Evolutionary conservation across 92 coral and sea anemone genomes (phyloP).

Genomic region (Diadumene lineata): DNA sequence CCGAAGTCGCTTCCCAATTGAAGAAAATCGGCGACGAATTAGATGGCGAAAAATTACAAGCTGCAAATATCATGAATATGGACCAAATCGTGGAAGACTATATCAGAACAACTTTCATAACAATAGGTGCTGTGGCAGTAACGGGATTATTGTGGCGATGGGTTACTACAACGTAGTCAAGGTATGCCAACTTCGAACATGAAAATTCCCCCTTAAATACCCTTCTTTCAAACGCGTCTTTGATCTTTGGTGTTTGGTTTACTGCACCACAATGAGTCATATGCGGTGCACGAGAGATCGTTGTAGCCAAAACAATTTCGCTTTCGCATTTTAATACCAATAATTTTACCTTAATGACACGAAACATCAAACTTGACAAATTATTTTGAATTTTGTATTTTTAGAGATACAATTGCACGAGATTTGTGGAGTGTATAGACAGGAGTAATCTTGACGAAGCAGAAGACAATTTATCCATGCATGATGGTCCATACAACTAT

Average conservation of each 20-base stretch:
- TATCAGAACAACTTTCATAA: slow-evolving; percentile 18
- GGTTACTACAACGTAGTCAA: slow-evolving; percentile 33
- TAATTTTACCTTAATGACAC: slow-evolving; percentile 2
- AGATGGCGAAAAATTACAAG: slow-evolving; percentile 31
- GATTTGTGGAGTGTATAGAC: neutral
- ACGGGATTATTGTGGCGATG: slow-evolving; percentile 41
- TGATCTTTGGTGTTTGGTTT: neutral
- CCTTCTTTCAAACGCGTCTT: neutral
- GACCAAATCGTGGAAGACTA: slow-evolving; percentile 20
- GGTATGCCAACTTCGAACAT: no score
- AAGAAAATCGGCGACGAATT: slow-evolving; percentile 44
- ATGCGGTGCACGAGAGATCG: slow-evolving; percentile 1
- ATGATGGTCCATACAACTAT: neutral
- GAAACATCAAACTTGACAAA: neutral
- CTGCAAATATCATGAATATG: slow-evolving; percentile 13
- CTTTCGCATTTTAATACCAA: slow-evolving; percentile 16
- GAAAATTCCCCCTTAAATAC: no score
- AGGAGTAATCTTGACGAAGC: no score
- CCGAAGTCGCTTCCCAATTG: slow-evolving; percentile 35
- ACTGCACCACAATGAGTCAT: slow-evolving; percentile 2
- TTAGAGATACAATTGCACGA: no score
- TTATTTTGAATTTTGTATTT: slow-evolving; percentile 1
- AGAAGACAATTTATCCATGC: no score
- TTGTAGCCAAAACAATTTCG: slow-evolving; percentile 24
- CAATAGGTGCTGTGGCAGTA: slow-evolving; percentile 36